phyloP scores from a whole-genome alignment of 2,797 vertebrate genomes.

The Notamacropus eugenii region DNA sequence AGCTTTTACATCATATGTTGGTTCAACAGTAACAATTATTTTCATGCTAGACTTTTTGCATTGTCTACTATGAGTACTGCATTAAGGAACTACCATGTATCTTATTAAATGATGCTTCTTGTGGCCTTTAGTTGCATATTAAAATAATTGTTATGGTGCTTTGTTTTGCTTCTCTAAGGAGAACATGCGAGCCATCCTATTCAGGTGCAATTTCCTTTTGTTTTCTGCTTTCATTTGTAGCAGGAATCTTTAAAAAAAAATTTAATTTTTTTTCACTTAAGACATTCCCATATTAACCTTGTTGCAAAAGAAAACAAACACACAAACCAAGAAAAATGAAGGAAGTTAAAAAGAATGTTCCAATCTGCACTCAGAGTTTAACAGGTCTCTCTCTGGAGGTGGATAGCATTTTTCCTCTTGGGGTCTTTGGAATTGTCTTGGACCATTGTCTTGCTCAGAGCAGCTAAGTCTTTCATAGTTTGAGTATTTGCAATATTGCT shows the following conservation, averaged over 20 bases:
- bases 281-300: not conserved
- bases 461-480: not conserved
- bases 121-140: not conserved
- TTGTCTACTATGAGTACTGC: not conserved
- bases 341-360: not conserved
- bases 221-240: not conserved
- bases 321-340: not conserved
- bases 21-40: not conserved
- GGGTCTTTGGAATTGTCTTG: not conserved
- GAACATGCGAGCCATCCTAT: not conserved
- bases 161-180: not conserved
- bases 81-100: not conserved
- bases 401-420: not conserved
- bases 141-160: not conserved
- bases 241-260: not conserved
- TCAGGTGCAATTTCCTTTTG: not conserved
- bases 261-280: not conserved
- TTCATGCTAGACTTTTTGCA: not conserved
- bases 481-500: not conserved
- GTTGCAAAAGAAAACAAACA: not conserved
- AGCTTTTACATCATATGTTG: not conserved
- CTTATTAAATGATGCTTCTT: not conserved
- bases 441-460: not conserved
- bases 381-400: not conserved
- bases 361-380: not conserved